Percentiles rank a stretch among this genome's conserved stretches.
phyloP scores from a whole-genome alignment of 2,797 vertebrate genomes.

The Oreochromis grahami region DNA sequence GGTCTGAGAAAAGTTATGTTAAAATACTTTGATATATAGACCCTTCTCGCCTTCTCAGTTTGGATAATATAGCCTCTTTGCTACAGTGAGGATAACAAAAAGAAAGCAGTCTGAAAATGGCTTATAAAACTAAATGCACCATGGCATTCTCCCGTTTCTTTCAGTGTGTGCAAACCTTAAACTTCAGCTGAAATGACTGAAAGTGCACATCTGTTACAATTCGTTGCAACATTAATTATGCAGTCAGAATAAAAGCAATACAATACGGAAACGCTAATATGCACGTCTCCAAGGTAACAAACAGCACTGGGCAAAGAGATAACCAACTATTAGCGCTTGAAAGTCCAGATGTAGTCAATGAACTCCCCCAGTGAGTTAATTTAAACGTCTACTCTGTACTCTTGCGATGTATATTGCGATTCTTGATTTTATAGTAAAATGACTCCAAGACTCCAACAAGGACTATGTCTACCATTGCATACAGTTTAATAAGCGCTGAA shows the following conservation, averaged over 20 bases:
- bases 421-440: neutral
- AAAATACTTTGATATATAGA: constrained; percentile 8
- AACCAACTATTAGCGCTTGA: constrained; percentile 18
- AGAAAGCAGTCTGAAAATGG: neutral
- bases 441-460: constrained; percentile 4
- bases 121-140: constrained; percentile 1
- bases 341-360: constrained; percentile 10
- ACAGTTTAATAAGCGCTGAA: constrained; percentile 55
- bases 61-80: neutral
- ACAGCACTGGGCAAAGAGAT: constrained; percentile 48
- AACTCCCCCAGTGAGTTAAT: constrained; percentile 18
- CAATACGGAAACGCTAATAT: constrained; percentile 7
- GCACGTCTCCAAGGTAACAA: constrained; percentile 29
- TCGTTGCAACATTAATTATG: constrained; percentile 37
- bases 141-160: constrained; percentile 21
- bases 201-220: constrained; percentile 61
- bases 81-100: neutral
- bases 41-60: neutral
- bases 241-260: constrained; percentile 37
- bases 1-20: neutral
- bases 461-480: constrained; percentile 48
- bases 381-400: neutral
- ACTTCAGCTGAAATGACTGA: constrained; percentile 39
- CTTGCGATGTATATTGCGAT: neutral
- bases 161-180: constrained; percentile 51